Evolutionary conservation across 2,797 vertebrate species (phyloP).

Genomic region (Hafferia zeledoni): DNA sequence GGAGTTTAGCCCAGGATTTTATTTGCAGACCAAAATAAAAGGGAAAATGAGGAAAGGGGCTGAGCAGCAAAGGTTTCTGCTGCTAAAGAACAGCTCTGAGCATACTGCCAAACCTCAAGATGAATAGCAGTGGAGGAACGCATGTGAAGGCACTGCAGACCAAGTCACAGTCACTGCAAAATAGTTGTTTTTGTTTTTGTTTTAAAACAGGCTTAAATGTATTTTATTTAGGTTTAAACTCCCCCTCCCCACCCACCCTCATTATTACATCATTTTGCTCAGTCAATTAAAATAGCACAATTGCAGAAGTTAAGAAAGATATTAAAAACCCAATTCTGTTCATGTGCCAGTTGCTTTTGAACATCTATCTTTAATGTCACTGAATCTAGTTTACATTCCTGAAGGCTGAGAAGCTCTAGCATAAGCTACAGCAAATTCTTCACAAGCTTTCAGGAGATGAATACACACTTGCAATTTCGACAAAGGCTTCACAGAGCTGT

Average conservation of each 20-base stretch:
- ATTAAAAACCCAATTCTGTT: slow-evolving; percentile 1
- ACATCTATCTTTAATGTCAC: slow-evolving; percentile 38
- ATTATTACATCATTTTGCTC: not conserved
- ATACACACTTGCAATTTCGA: slow-evolving; percentile 43
- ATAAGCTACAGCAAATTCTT: slow-evolving; percentile 52
- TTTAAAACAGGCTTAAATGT: not conserved
- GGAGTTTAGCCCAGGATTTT: not conserved
- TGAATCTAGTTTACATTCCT: slow-evolving; percentile 56
- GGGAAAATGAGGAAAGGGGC: not conserved
- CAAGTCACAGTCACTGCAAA: not conserved
- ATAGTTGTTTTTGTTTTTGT: no score
- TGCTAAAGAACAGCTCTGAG: not conserved
- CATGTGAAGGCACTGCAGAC: not conserved
- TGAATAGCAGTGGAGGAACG: not conserved
- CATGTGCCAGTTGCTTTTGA: not conserved
- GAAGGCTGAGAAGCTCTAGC: slow-evolving; percentile 33
- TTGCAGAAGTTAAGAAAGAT: not conserved
- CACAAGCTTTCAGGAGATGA: slow-evolving; percentile 46
- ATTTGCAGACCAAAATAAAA: not conserved
- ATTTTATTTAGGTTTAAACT: not conserved
- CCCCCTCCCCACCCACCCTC: accelerated
- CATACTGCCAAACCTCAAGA: not conserved
- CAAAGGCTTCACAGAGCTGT: slow-evolving; percentile 29
- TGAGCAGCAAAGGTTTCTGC: not conserved
- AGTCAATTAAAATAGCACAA: not conserved